Evolutionary conservation across 2,113 vertebrate genomes (phyloP), one percentile per base, ranked within the genome.

Genomic region (Seriola rivoliana): DNA sequence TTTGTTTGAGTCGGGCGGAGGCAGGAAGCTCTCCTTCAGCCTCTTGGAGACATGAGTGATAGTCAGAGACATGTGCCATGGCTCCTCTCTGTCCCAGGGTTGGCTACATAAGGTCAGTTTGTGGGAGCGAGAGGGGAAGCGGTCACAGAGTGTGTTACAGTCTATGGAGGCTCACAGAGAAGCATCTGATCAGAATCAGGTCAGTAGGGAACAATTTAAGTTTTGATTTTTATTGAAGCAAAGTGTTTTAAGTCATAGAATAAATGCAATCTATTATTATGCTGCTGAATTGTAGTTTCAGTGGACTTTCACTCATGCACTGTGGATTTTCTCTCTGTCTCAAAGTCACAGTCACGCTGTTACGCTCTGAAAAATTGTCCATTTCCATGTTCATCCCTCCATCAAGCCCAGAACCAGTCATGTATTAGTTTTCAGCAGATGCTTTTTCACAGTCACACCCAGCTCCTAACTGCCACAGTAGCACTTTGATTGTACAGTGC

Each of bases 11-110:
- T 71, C 44, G 4, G 38, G 63, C 38, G 66, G 76, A 62, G 65
- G 65, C 78, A 67, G 71, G 78, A 82, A 86, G 73, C 84, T 85
- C 74, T 83, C 67, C 80, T 42, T 84, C 75, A 77, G 80, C 88
- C 85, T 42, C 48, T 59, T 70, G 88, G 80, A 87, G 71, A 85
- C 64, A 59, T 75, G 85, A 91, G 67, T 75, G 87, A 89, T 85
- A 55, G 75, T 52, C 77, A 52, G 76, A 85, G 82, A 90, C 81
- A 71, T 84, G 79, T 68, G 85, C 54, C 58, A 60, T 21, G 59
- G 48, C 77, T 75, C 77, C n/a, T 74, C 46, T 80, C n/a, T 74
- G 40, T 80, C 29, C 71, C 46, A 0, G 34, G 32, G 58, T 58
- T 42, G 40, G 40, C 40, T 42, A 1, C 48, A 76, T n/a, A 80